phyloP scores from a whole-genome alignment of 2,113 vertebrate genomes.

The Podocnemis expansa region DNA sequence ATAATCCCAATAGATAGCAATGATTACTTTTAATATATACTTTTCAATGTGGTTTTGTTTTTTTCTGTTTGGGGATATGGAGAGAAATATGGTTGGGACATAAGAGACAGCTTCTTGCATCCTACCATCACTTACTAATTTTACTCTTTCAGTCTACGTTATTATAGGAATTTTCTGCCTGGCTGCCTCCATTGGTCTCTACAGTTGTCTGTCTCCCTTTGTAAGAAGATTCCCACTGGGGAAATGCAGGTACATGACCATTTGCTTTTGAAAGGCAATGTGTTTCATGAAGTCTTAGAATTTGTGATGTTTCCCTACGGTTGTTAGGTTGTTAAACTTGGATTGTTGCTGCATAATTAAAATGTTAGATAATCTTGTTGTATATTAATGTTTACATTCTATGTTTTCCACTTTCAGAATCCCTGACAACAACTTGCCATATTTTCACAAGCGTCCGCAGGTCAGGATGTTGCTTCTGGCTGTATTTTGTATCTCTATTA shows the following conservation, averaged over 20 bases:
- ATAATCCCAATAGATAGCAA: neutral
- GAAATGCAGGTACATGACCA: slow-evolving; percentile 86
- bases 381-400: neutral
- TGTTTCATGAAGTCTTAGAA: neutral
- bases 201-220: slow-evolving; percentile 92
- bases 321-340: neutral
- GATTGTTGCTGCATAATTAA: neutral
- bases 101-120: neutral
- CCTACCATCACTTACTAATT: neutral
- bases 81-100: neutral
- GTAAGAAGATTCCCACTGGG: slow-evolving; percentile 89
- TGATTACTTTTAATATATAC: neutral
- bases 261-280: neutral
- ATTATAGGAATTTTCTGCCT: slow-evolving; percentile 95
- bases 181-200: slow-evolving; percentile 92
- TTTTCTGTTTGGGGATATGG: neutral
- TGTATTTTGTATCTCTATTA: slow-evolving; percentile 82
- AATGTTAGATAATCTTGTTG: neutral
- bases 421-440: slow-evolving; percentile 91
- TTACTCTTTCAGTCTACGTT: slow-evolving; percentile 82
- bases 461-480: slow-evolving; percentile 89
- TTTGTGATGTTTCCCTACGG: neutral
- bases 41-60: neutral
- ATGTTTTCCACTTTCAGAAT: slow-evolving; percentile 72
- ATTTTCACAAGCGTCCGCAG: slow-evolving; percentile 91